phyloP scores from a whole-genome alignment of 2,888 invertebrate species.

The Nudaria mundana region DNA sequence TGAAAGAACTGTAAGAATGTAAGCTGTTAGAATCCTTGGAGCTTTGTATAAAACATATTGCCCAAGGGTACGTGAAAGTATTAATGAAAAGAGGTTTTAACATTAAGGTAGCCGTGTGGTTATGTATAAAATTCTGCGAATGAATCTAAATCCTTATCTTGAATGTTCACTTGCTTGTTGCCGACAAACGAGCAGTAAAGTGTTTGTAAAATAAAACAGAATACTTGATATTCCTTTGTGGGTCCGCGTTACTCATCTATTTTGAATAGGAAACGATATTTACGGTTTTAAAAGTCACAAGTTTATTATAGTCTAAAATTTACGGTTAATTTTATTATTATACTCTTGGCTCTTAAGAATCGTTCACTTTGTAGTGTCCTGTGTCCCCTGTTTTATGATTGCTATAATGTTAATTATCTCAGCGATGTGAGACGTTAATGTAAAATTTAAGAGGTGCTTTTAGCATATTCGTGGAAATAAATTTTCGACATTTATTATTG shows the following conservation, averaged over 20 bases:
- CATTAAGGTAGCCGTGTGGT: conserved; percentile 27
- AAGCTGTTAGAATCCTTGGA: conserved; percentile 27
- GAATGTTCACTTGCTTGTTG: conserved; percentile 56
- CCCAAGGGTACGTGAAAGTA: conserved; percentile 44
- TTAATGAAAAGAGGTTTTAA: conserved; percentile 39
- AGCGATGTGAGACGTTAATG: conserved; percentile 45
- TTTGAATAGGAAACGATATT: conserved; percentile 53
- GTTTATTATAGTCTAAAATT: conserved; percentile 63
- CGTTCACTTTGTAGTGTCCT: conserved; percentile 55
- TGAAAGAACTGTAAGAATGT: conserved; percentile 19
- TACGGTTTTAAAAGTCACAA: conserved; percentile 64
- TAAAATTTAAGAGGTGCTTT: conserved; percentile 41
- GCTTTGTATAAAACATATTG: conserved; percentile 32
- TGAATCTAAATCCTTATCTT: conserved; percentile 56
- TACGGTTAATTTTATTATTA: conserved; percentile 60
- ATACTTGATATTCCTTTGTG: conserved; percentile 47
- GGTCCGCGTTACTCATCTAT: conserved; percentile 34
- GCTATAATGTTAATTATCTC: conserved; percentile 50
- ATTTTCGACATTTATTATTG: conserved; percentile 15
- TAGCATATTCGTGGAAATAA: conserved; percentile 29
- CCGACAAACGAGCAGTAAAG: conserved; percentile 59
- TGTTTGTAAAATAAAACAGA: conserved; percentile 65
- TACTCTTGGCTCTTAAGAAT: conserved; percentile 40
- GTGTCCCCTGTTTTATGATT: conserved; percentile 65
- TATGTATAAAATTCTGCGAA: conserved; percentile 54